phyloP scores from a whole-genome alignment of 2,888 invertebrate species.

The Dusona sp. region DNA sequence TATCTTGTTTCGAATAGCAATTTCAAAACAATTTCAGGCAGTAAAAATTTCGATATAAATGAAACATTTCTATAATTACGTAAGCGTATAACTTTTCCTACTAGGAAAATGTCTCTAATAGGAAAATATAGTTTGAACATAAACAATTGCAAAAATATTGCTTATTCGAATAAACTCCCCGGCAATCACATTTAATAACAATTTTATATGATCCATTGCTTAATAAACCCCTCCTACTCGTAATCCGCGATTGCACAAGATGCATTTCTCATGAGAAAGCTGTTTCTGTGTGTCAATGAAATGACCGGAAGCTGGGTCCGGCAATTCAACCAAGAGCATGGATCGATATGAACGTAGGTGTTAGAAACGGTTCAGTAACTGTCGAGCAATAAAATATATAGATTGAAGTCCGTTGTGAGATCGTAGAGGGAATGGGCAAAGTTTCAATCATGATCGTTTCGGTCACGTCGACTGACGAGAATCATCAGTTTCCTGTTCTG shows the following conservation, averaged over 20 bases:
- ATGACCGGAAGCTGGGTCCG: slow-evolving; percentile 39
- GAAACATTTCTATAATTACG: too few species aligned
- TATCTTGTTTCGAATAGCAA: not conserved
- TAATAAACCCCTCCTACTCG: slow-evolving; percentile 1
- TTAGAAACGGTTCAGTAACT: slow-evolving; percentile 41
- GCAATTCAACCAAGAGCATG: slow-evolving; percentile 13
- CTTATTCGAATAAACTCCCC: not conserved
- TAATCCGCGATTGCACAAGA: slow-evolving; percentile 37
- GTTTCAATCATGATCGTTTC: slow-evolving; percentile 75
- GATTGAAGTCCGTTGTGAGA: slow-evolving; percentile 5
- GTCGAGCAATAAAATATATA: not conserved
- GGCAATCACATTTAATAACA: not conserved
- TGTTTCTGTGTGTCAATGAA: slow-evolving; percentile 33
- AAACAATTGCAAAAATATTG: not conserved
- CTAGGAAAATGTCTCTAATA: too few species aligned
- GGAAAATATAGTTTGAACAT: too few species aligned
- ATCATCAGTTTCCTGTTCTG: slow-evolving; percentile 73
- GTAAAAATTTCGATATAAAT: too few species aligned
- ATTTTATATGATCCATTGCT: not conserved
- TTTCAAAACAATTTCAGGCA: too few species aligned
- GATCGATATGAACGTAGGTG: slow-evolving; percentile 50
- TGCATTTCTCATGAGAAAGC: slow-evolving; percentile 26
- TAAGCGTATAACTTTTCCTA: too few species aligned
- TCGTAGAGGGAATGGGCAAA: slow-evolving; percentile 63
- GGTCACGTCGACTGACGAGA: slow-evolving; percentile 74